Evolutionary conservation across 2,888 invertebrate species (phyloP).

Genomic region (Chirona hameri): DNA sequence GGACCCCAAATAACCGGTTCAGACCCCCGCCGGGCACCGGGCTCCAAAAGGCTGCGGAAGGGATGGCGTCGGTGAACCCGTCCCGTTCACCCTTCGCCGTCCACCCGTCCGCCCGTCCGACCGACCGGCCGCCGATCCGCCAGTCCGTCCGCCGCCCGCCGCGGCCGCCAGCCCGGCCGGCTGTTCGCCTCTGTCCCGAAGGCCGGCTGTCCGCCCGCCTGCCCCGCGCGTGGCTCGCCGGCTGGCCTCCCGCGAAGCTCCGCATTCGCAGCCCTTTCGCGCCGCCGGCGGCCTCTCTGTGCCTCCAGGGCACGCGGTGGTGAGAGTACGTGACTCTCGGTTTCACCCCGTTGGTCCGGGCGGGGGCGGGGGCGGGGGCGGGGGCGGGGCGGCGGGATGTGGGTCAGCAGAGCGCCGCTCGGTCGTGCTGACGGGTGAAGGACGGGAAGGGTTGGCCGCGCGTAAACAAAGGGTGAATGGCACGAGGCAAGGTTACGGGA

Average conservation of each 20-base stretch:
- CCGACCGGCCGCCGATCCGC: background rate
- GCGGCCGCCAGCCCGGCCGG: no score
- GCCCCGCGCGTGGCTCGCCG: background rate
- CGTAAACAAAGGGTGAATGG: constrained; percentile 27
- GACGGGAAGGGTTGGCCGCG: constrained; percentile 2
- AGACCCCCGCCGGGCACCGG: background rate
- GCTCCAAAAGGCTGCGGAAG: constrained; percentile 12
- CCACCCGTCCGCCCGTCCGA: background rate
- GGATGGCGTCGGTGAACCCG: background rate
- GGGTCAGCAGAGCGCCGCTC: background rate
- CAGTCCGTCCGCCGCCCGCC: background rate
- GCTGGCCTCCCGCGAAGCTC: background rate
- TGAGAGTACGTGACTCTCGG: background rate
- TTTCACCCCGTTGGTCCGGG: background rate
- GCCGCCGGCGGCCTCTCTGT: background rate
- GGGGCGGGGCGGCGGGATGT: background rate
- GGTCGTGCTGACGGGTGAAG: constrained; percentile 24
- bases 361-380: background rate
- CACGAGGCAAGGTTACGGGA: constrained; percentile 2
- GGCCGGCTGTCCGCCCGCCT: background rate
- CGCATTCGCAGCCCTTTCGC: background rate
- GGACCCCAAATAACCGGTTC: constrained; percentile 1
- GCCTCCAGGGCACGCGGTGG: background rate
- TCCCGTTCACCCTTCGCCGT: constrained; percentile 9
- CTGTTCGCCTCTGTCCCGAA: background rate